Evolutionary conservation across 2,797 vertebrate genomes (phyloP).

Genomic region (Neosilurus mollespiculum): DNA sequence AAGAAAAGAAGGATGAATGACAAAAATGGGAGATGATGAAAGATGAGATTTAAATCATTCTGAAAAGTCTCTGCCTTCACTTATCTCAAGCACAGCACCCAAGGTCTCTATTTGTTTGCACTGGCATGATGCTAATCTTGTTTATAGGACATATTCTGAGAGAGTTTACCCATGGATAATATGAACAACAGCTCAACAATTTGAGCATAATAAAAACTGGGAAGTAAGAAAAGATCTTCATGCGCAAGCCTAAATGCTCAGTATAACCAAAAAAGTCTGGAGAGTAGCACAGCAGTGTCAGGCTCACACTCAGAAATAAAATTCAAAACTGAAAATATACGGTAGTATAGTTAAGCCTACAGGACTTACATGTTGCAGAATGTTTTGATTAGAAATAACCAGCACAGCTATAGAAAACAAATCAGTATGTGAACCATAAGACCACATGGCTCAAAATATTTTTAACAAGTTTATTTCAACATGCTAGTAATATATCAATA

Average conservation of each 20-base stretch:
- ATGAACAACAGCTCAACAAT: constrained; percentile 30
- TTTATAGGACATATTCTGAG: constrained; percentile 44
- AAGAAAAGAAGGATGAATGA: constrained; percentile 17
- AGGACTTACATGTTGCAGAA: not conserved
- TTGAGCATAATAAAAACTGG: constrained; percentile 30
- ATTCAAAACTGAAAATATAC: not conserved
- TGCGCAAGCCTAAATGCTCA: not conserved
- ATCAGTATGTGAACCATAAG: not conserved
- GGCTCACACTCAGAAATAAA: not conserved
- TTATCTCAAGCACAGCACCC: constrained; percentile 50
- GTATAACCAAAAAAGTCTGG: not conserved
- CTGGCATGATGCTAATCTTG: constrained; percentile 43
- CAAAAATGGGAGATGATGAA: constrained; percentile 41
- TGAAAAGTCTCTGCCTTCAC: constrained; percentile 16
- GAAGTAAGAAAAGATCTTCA: constrained; percentile 3
- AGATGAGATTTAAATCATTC: constrained; percentile 34
- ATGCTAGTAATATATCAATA: not conserved
- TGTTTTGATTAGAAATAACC: not conserved
- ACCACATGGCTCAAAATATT: not conserved
- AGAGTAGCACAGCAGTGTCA: not conserved
- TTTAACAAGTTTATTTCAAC: not conserved
- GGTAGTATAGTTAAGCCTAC: not conserved
- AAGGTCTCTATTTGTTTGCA: constrained; percentile 45
- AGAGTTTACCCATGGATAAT: constrained; percentile 4
- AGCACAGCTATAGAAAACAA: not conserved